Base-by-base conservation (phyloP, 2,797 vertebrate species). In the Xenops minutus region DNA sequence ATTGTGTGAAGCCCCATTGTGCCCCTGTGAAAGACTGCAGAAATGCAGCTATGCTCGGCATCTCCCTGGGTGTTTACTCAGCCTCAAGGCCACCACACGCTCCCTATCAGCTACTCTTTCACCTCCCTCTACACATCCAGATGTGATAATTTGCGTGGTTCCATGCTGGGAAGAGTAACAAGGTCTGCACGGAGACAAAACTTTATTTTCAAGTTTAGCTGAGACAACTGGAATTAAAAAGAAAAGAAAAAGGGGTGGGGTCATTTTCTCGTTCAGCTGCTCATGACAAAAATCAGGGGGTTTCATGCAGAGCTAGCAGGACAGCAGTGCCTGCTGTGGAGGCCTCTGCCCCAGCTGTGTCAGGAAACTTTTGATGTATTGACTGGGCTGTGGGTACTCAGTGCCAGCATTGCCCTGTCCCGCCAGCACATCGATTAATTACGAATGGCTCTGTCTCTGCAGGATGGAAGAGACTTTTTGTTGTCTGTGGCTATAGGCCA, bases 1-100 rank as follows among this genome's bases (percentile, higher is more conserved):
- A 3, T 1, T 2, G 27, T 36, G 8, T 32, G 61, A 26, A 46
- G 66, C 46, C 15, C 68, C 21, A 2, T 15, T 0, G 0, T 37
- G 72, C 54, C 73, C 56, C 36, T 34, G 34, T 11, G 56, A 44
- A 74, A 68, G 39, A 7, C 62, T 22, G 49, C 24, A 80, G 72
- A 32, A 44, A 18, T 1, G 10, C 41, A 26, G 74, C 14, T 14
- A 5, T 4, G 39, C 58, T 46, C 14, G 20, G 51, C 5, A 2
- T 44, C 66, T 59, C 63, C 22, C 67, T 8, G 34, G 62, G 0
- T 74, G 39, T 94, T 91, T 89, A 74, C 49, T 39, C 64, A 59
- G 79, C 48, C 88, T 27, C 75, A 72, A 94, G 94, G 92, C 34
- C 85, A 64, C 44, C 0, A 0, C 0, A 1, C 2, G 0, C 49